Evolutionary conservation across 64 coral and sea anemone species (phyloP).

Genomic region (Pocillopora damicornis): DNA sequence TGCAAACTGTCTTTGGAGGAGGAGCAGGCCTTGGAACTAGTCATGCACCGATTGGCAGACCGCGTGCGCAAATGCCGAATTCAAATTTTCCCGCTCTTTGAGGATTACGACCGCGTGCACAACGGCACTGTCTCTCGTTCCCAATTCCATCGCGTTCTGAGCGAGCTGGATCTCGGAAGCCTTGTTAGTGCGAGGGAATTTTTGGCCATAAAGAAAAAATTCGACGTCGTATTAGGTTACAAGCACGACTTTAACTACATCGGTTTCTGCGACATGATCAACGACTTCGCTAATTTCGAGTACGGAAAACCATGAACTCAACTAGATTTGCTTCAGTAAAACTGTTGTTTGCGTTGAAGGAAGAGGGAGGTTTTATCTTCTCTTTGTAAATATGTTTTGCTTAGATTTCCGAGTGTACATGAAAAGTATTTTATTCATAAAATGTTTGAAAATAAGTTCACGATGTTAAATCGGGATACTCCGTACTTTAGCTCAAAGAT

Average conservation of each 20-base stretch:
- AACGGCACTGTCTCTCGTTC: constrained; percentile 92
- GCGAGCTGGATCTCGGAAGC: constrained; percentile 87
- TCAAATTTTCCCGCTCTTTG: constrained; percentile 98
- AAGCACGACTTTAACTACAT: constrained; percentile 99
- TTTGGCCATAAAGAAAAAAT: constrained; percentile 85
- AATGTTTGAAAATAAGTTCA: not conserved
- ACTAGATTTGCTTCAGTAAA: not conserved
- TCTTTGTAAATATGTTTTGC: not conserved
- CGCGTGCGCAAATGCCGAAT: constrained; percentile 90
- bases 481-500: not conserved
- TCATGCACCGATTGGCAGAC: constrained; percentile 96
- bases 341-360: not conserved
- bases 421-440: constrained; percentile 14
- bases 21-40: constrained; percentile 68
- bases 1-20: constrained; percentile 73
- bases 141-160: constrained; percentile 95
- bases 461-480: not conserved
- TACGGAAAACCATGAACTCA: constrained; percentile 77
- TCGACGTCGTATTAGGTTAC: constrained; percentile 86
- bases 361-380: not conserved
- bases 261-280: constrained; percentile 89
- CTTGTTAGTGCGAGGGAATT: constrained; percentile 92
- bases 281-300: constrained; percentile 92
- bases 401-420: not conserved
- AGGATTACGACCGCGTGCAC: constrained; percentile 98